Conservation (phyloP, 2,113 vertebrate genomes). For the Ovis aries region DNA sequence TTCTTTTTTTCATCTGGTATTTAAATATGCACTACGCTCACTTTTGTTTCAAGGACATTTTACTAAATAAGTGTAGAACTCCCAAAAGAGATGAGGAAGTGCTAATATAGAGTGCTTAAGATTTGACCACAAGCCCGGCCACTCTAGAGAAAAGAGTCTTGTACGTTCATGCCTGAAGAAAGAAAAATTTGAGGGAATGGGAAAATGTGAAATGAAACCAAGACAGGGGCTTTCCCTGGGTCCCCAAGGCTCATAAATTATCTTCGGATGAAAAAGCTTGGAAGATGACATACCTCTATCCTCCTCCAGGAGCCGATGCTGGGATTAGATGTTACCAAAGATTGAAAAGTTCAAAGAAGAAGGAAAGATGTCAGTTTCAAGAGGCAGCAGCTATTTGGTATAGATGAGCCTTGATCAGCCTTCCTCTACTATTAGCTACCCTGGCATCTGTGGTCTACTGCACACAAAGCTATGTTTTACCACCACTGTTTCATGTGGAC, state of each 20-base stretch:
- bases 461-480: fast-evolving
- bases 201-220: neutral
- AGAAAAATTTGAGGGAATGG: neutral
- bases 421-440: neutral
- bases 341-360: neutral
- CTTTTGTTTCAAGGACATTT: neutral
- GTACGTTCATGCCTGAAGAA: neutral
- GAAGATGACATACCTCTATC: neutral
- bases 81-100: neutral
- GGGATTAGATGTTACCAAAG: neutral
- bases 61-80: neutral
- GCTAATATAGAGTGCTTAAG: neutral
- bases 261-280: neutral
- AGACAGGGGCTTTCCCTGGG: neutral
- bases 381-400: neutral
- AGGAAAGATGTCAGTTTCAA: neutral
- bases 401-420: neutral
- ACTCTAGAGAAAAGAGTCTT: neutral
- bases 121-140: neutral
- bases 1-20: neutral
- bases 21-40: neutral
- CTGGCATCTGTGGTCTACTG: neutral
- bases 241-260: neutral
- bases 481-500: fast-evolving
- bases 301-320: neutral